Percentiles rank a stretch among this genome's conserved stretches.
phyloP scores from a whole-genome alignment of 2,113 vertebrate species.

The Equus quagga region DNA sequence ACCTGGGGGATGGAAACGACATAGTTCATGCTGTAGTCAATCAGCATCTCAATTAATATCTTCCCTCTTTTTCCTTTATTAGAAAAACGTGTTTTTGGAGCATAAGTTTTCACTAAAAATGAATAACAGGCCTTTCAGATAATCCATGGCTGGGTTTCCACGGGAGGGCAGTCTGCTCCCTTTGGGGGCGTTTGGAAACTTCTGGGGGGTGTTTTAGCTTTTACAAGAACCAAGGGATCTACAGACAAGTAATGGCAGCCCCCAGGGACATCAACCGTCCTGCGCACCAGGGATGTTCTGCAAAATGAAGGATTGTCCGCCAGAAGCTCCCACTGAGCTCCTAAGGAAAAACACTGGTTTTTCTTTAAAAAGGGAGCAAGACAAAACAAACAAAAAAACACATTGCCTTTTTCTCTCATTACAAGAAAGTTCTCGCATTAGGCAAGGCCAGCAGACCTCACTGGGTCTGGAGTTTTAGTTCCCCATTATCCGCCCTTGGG shows the following conservation, averaged over 20 bases:
- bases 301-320: rapidly evolving
- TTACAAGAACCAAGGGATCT: background rate
- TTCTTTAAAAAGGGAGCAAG: background rate
- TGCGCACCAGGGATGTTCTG: rapidly evolving
- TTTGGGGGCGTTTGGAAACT: background rate
- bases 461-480: background rate
- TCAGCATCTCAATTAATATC: rapidly evolving
- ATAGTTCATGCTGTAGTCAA: rapidly evolving
- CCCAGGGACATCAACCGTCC: rapidly evolving
- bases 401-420: background rate
- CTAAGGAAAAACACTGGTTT: background rate
- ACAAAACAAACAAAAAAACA: background rate
- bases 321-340: background rate
- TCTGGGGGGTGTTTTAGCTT: too few species aligned
- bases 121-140: background rate
- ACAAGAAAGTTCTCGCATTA: rapidly evolving
- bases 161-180: background rate
- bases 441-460: too few species aligned
- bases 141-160: rapidly evolving
- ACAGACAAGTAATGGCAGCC: rapidly evolving
- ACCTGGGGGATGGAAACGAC: rapidly evolving
- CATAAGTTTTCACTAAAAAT: rapidly evolving
- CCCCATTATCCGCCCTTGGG: rapidly evolving
- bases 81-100: background rate
- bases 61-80: too few species aligned